Evolutionary conservation across 2,888 invertebrate genomes (phyloP).

Genomic region (Chloroclystis v-ata): DNA sequence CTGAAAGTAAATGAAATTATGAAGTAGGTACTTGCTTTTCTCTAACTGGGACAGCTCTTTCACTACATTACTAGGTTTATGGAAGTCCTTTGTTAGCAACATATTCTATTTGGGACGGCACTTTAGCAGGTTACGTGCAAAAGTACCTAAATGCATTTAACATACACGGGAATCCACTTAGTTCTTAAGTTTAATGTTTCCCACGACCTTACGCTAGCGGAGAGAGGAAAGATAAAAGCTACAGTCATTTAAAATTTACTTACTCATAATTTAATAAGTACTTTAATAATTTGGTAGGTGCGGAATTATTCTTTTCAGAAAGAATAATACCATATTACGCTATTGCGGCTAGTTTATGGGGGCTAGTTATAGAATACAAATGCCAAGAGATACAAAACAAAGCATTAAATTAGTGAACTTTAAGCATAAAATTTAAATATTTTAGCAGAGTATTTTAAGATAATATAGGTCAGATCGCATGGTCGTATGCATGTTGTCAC

Average conservation of each 20-base stretch:
- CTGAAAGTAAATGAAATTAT: background rate
- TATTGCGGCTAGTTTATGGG: no score
- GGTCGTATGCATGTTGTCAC: conserved; percentile 21
- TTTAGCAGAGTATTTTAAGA: conserved; percentile 32
- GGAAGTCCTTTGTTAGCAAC: conserved; percentile 14
- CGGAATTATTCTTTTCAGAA: no score
- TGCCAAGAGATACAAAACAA: no score
- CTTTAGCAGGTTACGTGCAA: conserved; percentile 17
- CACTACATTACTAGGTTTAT: conserved; percentile 5
- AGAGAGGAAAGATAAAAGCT: conserved; percentile 12
- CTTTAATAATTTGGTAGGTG: no score
- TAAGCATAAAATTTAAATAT: no score
- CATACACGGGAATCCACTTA: conserved; percentile 28
- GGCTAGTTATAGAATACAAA: no score
- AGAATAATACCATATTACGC: no score
- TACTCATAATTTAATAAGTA: background rate
- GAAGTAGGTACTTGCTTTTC: background rate
- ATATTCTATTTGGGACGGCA: conserved; percentile 11
- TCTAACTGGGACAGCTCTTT: background rate
- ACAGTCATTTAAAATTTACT: background rate
- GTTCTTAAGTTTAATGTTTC: conserved; percentile 20
- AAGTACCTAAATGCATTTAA: conserved; percentile 21
- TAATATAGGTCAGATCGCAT: no score
- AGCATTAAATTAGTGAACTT: no score
- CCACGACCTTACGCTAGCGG: conserved; percentile 20